Evolutionary conservation across 2,888 invertebrate genomes (phyloP).

Genomic region (Xanthorhoe designata): DNA sequence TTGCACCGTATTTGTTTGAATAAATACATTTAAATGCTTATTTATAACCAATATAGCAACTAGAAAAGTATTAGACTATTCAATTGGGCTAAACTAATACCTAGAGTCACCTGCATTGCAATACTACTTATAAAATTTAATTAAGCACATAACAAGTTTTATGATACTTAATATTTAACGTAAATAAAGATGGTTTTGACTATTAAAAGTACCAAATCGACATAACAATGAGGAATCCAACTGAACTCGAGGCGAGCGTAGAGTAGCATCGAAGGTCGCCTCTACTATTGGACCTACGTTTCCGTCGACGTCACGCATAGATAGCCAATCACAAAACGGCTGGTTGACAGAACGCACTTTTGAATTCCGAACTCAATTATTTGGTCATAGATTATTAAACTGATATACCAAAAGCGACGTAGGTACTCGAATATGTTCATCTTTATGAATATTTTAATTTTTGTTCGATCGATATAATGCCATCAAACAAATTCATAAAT

Average conservation of each 20-base stretch:
- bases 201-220: constrained; percentile 1
- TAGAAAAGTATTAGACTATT: neutral
- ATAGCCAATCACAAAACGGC: constrained; percentile 48
- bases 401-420: constrained; percentile 30
- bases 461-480: constrained; percentile 34
- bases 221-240: constrained; percentile 42
- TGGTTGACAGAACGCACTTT: constrained; percentile 50
- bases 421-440: constrained; percentile 12
- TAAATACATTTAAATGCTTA: neutral
- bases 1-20: neutral
- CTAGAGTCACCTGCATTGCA: too few species aligned
- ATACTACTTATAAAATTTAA: too few species aligned
- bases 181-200: neutral
- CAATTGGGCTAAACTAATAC: too few species aligned
- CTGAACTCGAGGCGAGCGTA: constrained; percentile 45
- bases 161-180: neutral
- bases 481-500: constrained; percentile 38
- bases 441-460: constrained; percentile 36
- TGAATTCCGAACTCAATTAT: constrained; percentile 48
- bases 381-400: constrained; percentile 43
- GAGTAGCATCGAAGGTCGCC: constrained; percentile 53
- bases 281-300: constrained; percentile 53
- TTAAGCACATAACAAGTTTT: neutral
- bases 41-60: neutral
- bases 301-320: constrained; percentile 50